Base-by-base conservation (phyloP, 2,797 vertebrate genomes). In the Melanotaenia parkinsoni region DNA sequence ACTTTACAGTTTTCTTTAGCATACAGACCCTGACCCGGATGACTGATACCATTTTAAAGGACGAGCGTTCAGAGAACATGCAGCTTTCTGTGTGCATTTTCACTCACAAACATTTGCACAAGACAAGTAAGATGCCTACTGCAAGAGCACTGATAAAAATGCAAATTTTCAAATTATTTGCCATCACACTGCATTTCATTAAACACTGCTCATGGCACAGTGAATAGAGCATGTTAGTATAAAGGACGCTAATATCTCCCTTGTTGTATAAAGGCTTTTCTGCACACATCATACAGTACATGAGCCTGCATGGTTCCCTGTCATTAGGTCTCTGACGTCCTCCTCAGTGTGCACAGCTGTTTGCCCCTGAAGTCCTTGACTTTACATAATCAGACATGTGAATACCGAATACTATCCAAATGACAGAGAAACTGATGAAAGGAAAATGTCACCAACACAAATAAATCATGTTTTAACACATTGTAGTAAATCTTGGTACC, bases 351-450 rank as follows among this genome's bases (percentile, higher is more conserved):
- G 35, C 67, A 28, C 67, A 72, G 50, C 65, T 40, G 73, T 72
- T 74, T 45, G 51, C 14, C 56, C 73, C 53, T 10, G 32, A 37
- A 75, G 62, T 59, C 66, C 35, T 72, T 58, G 13, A 67, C 37
- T 79, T 81, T 63, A 73, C 10, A 63, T 60, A 70, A 65, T 72
- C 37, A 72, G 67, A 70, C 28, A 45, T 43, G 58, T 28, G 33
- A 67, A 71, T 76, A 32, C 66, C 68, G 57, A 72, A 11, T 28
- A 35, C 12, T 1, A 13, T 6, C 18, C n/a, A 47, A 58, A 37
- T 22, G 38, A 28, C 35, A 16, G 51, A 68, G 58, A 67, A 40
- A 4, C 16, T 20, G 16, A 10, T 1, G 35, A 30, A 50, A 50
- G 16, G n/a, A n/a, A 47, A 47, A 47, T 47, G 45, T 47, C 45